Evolutionary conservation across 1,140 invertebrate species (phyloP), one percentile per base, ranked within the genome.

Genomic region (Choristoneura fumiferana): DNA sequence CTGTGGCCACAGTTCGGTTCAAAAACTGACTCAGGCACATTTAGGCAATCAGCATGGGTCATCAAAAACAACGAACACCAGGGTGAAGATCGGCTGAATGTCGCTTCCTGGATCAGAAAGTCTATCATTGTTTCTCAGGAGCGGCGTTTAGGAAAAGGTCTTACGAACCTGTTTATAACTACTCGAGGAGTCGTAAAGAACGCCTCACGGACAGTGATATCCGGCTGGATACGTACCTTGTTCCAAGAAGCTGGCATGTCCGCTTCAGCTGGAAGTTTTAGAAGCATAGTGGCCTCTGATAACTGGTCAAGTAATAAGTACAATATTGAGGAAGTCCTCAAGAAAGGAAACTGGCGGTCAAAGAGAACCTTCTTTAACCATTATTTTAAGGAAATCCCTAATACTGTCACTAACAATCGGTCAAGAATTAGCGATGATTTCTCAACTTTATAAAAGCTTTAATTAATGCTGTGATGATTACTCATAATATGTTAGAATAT

Each of bases 291-390:
- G 10, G 49, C 49, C 2, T 12, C 49, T 13, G 0, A 53, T 2
- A 53, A 53, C 14, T 53, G 49, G 49, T 13, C 49, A 34, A 35
- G 49, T 15, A 53, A 53, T 13, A 1, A 9, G 29, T 53, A 34
- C 6, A 13, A 9, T 4, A 53, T 53, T 4, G 49, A 53, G 1
- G 49, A 53, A 1, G 34, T 53, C n/a, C 49, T 53, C 2, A 35
- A 53, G 13, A 53, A n/a, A 13, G 49, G 49, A 1, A 53, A 53
- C 13, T 53, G 49, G 33, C n/a, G 49, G 12, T 53, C 49, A 1
- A 53, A 15, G 22, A 53, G 13, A 8, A 35, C 49, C 1, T 53
- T 53, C 12, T 35, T 12, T 10, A 3, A 13, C 4, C 15, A 18
- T 4, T 43, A 43, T 18, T 43, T 43, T 10, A 43, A 17, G 40